Conservation (phyloP, 1,140 invertebrate species). For the Diorhabda carinulata region DNA sequence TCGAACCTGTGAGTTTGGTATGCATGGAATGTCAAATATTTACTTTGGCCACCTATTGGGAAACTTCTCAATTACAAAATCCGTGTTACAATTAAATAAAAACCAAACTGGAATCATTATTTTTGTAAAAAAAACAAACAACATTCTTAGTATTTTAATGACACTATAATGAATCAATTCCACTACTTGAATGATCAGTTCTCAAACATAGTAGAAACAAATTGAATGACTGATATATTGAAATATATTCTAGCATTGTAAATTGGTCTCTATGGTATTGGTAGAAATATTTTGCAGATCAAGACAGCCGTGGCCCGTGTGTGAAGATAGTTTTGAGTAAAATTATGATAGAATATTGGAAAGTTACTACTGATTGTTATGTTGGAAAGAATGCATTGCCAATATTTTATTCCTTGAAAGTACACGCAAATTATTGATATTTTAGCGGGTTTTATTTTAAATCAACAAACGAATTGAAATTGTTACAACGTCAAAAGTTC, state of each 20-base stretch:
- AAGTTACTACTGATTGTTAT: neutral
- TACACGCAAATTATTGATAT: neutral
- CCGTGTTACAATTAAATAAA: constrained; percentile 24
- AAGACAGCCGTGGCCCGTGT: neutral
- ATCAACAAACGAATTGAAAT: too few relatives aligned
- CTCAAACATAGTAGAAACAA: neutral
- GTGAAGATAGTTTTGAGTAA: constrained; percentile 7
- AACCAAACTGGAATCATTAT: neutral
- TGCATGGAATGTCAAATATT: constrained; percentile 49
- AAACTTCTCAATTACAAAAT: constrained; percentile 39
- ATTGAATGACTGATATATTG: neutral
- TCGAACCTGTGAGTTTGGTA: constrained; percentile 49
- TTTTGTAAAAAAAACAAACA: neutral
- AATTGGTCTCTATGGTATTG: neutral
- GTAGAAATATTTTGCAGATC: constrained; percentile 9
- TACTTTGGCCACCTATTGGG: constrained; percentile 43
- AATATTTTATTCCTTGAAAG: constrained; percentile 4
- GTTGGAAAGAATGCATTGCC: constrained; percentile 1
- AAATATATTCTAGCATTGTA: neutral
- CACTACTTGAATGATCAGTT: too few relatives aligned
- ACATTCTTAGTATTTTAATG: too few relatives aligned
- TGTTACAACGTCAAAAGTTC: too few relatives aligned
- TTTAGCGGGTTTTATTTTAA: neutral
- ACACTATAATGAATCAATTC: too few relatives aligned
- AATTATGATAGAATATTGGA: neutral